A percentile compares a stretch with the other conserved stretches of the same genome.
These are phyloP conservation scores for Drosophila anomalata DNA, from an alignment of 2,888 invertebrate genomes.

Conservation along the genomic window DNA sequence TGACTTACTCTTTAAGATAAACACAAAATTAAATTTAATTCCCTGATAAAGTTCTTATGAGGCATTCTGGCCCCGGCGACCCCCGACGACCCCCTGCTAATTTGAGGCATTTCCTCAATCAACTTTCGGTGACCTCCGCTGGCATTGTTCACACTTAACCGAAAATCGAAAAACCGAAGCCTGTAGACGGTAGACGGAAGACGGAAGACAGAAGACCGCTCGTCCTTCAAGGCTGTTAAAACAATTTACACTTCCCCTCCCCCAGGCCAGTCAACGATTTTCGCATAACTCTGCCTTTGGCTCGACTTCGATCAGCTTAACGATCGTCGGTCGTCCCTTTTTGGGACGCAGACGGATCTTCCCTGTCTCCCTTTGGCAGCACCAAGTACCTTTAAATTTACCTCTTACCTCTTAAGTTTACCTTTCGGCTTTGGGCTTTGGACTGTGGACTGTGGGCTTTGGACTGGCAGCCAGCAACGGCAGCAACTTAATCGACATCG, in stretches of 20 bases:
- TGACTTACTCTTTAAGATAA: not conserved
- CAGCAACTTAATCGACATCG: conserved; percentile 77
- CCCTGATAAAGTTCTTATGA: conserved; percentile 1
- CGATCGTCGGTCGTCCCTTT: conserved; percentile 37
- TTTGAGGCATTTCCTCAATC: conserved; percentile 42
- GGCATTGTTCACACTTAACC: conserved; percentile 53
- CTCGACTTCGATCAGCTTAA: conserved; percentile 57
- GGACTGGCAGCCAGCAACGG: conserved; percentile 70
- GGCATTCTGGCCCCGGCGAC: conserved; percentile 4
- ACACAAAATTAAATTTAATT: conserved; percentile 24
- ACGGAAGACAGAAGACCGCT: conserved; percentile 51
- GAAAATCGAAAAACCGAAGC: conserved; percentile 10
- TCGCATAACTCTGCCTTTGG: conserved; percentile 71
- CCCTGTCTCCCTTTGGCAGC: conserved; percentile 4
- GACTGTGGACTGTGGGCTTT: conserved; percentile 2
- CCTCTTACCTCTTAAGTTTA: conserved; percentile 2
- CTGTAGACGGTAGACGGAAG: conserved; percentile 5
- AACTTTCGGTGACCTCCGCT: conserved; percentile 48
- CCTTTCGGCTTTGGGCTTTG: conserved; percentile 4
- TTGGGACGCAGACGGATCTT: conserved; percentile 4
- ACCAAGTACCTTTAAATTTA: conserved; percentile 2
- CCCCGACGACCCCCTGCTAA: conserved; percentile 30
- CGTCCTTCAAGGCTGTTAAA: conserved; percentile 77
- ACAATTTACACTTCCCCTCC: conserved; percentile 65
- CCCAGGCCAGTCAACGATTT: conserved; percentile 26